These are phyloP conservation scores for Meleagris gallopavo DNA, from an alignment of 2,113 vertebrate species.

Conservation along the genomic window DNA sequence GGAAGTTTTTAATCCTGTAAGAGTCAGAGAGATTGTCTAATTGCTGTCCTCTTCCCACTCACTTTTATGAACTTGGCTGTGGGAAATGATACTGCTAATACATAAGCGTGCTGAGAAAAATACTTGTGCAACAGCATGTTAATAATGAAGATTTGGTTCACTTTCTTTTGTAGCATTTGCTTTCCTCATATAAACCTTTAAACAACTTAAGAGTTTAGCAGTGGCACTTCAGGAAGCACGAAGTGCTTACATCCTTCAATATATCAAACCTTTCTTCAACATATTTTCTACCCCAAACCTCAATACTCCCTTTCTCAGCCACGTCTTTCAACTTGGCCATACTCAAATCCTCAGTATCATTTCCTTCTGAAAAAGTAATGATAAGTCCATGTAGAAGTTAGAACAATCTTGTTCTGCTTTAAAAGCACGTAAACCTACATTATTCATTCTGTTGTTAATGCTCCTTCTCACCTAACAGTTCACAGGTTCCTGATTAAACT, in stretches of 20 bases:
- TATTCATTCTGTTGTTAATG: background rate
- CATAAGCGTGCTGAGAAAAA: background rate
- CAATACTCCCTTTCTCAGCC: background rate
- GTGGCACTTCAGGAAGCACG: background rate
- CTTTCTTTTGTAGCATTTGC: background rate
- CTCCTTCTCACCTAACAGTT: background rate
- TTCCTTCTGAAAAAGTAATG: constrained; percentile 20
- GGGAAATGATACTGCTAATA: background rate
- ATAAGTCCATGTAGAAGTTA: background rate
- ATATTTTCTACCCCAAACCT: background rate
- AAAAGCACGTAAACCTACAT: background rate
- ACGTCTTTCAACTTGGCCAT: background rate
- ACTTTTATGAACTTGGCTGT: background rate
- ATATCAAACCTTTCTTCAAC: background rate
- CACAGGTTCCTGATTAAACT: background rate
- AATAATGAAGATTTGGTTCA: background rate
- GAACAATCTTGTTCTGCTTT: constrained; percentile 24
- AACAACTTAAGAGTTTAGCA: background rate
- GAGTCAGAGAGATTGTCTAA: constrained; percentile 39
- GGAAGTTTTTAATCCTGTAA: constrained; percentile 28
- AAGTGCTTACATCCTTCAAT: background rate
- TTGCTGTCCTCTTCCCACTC: background rate
- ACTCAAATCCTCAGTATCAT: background rate
- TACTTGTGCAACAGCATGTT: background rate
- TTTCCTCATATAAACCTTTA: background rate